Base-by-base conservation (phyloP, 2,113 vertebrate species). In the Toxotes chatareus region DNA sequence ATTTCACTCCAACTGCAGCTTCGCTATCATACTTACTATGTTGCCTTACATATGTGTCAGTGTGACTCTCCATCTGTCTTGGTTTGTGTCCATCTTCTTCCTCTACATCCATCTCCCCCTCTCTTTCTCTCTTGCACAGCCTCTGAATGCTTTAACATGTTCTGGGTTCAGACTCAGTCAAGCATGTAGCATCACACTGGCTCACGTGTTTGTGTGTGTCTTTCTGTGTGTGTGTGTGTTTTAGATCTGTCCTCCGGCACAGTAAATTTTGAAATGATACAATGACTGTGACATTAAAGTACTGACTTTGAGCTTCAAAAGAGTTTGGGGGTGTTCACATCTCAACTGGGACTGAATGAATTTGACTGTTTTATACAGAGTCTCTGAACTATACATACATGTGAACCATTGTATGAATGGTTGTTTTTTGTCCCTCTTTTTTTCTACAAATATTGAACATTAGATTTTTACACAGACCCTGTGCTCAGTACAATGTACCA, bases 31-130 rank as follows among this genome's bases (percentile, higher is more conserved):
- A 76, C 76, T 87, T 78, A 65, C 76, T 76, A 32, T 88, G 87
- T 83, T 77, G 57, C 55, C 60, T 61, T 51, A 63, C 90, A 91
- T 89, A 89, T 91, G 86, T 87, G 87, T 88, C 74, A 84, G 76
- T 19, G 44, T 14, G 49, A 59, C 86, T 86, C 87, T 88, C 91
- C 92, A 93, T 93, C 91, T 92, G 87, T 73, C 80, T 84, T 82
- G 74, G 49, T 80, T 76, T 80, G 79, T 76, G 76, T 88, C 78
- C 83, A 83, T 88, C 60, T 84, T 80, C 44, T 40, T 42, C 60
- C 38, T 85, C 75, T 68, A 34, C 78, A 49, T 79, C 80, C 57
- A 10, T 70, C 56, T 3, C 60, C 51, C 67, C 44, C 34, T 51
- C 76, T 51, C 44, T 1, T 66, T 40, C 36, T 67, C 47, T 73